These are phyloP conservation scores for Myiagra hebetior DNA, from an alignment of 2,113 vertebrate species.

Conservation along the genomic window DNA sequence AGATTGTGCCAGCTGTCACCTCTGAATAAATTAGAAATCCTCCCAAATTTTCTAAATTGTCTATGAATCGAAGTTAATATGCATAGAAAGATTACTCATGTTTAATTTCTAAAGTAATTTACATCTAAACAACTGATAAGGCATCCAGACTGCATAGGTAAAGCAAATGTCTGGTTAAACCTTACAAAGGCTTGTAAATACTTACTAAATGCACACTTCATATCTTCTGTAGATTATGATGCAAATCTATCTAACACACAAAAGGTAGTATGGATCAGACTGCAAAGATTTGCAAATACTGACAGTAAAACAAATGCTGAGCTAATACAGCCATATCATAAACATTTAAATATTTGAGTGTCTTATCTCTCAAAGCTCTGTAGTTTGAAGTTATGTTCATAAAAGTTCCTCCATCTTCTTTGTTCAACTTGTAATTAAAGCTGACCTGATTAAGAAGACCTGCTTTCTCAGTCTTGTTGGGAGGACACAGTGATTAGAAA, in stretches of 20 bases:
- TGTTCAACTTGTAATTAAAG: neutral
- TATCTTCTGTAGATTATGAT: neutral
- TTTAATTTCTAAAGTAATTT: neutral
- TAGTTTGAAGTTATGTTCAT: neutral
- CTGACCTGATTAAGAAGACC: neutral
- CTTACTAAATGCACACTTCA: neutral
- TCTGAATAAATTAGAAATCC: neutral
- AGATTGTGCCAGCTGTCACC: neutral
- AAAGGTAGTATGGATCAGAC: neutral
- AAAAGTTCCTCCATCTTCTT: neutral
- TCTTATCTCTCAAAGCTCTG: neutral
- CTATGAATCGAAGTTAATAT: neutral
- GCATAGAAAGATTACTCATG: neutral
- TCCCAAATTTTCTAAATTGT: neutral
- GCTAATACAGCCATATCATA: neutral
- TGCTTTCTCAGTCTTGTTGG: neutral
- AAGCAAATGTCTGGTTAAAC: neutral
- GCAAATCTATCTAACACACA: neutral
- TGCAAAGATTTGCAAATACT: neutral
- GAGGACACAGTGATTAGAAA: neutral
- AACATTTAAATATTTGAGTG: neutral
- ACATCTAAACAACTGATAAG: neutral
- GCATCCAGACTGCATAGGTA: neutral
- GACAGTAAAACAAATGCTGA: neutral
- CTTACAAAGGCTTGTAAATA: neutral